Evolutionary conservation across 2,888 invertebrate genomes (phyloP).

Genomic region (Tiliacea aurago): DNA sequence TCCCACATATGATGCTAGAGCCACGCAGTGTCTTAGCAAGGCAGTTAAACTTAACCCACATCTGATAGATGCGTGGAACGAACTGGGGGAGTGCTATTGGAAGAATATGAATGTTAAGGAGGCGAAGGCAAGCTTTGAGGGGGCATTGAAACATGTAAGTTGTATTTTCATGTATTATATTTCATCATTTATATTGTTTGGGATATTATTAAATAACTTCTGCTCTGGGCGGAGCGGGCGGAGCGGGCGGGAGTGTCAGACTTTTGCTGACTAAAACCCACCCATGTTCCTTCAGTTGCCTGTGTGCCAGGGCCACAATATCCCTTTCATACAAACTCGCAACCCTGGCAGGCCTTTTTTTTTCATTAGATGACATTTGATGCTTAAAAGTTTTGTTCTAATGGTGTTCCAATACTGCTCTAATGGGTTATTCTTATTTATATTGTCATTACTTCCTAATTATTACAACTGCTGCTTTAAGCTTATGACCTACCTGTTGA

Average conservation of each 20-base stretch:
- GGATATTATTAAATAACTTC: no score
- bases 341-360: no score
- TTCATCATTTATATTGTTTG: no score
- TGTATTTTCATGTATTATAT: not conserved
- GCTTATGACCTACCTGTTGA: not conserved
- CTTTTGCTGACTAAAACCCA: no score
- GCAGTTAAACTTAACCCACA: slow-evolving; percentile 96
- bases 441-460: not conserved
- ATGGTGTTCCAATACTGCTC: not conserved
- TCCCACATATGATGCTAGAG: slow-evolving; percentile 92
- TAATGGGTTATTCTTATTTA: not conserved
- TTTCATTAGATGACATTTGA: no score
- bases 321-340: no score
- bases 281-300: no score
- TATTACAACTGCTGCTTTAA: not conserved
- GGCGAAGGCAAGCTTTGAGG: slow-evolving; percentile 95
- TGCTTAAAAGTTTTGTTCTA: not conserved
- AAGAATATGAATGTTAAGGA: slow-evolving; percentile 95
- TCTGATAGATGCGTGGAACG: slow-evolving; percentile 96
- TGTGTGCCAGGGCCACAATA: no score
- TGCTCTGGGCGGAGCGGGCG: no score
- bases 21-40: slow-evolving; percentile 94
- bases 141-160: slow-evolving; percentile 93
- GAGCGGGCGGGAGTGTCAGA: no score
- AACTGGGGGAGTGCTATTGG: slow-evolving; percentile 97